Evolutionary conservation across 1,140 invertebrate genomes (phyloP).

Genomic region (Leptopilina boulardi): DNA sequence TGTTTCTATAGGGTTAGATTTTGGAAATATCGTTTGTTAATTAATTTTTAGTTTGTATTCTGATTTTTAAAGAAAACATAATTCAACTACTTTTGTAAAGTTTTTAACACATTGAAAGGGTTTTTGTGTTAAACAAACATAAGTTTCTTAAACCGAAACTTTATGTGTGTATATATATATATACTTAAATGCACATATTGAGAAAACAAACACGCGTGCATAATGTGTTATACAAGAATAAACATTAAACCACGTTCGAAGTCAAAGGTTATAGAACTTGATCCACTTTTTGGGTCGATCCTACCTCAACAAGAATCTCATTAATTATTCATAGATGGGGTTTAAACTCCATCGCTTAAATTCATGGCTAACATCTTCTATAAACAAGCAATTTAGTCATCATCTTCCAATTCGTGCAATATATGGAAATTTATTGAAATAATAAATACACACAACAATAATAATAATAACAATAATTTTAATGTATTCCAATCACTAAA

Average conservation of each 20-base stretch:
- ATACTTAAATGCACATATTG: too few relatives aligned
- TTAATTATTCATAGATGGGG: conserved; percentile 9
- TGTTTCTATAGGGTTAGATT: too few relatives aligned
- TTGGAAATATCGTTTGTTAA: too few relatives aligned
- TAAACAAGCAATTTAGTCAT: background rate
- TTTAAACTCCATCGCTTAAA: conserved; percentile 4
- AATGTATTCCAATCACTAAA: background rate
- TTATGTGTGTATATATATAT: too few relatives aligned
- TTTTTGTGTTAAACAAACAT: too few relatives aligned
- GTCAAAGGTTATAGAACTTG: conserved; percentile 9
- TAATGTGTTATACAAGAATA: background rate
- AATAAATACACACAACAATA: background rate
- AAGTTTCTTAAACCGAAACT: too few relatives aligned
- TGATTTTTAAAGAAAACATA: too few relatives aligned
- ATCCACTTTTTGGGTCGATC: conserved; percentile 6
- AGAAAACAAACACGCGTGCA: background rate
- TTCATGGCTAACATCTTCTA: background rate
- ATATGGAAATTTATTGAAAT: background rate
- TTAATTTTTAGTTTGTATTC: too few relatives aligned
- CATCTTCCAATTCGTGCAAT: background rate
- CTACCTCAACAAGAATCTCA: background rate
- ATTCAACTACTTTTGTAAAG: too few relatives aligned
- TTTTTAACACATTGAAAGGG: too few relatives aligned
- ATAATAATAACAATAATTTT: background rate
- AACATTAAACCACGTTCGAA: background rate